These are phyloP conservation scores for Hemicordylus capensis DNA, from an alignment of 2,113 vertebrate genomes.

Conservation along the genomic window DNA sequence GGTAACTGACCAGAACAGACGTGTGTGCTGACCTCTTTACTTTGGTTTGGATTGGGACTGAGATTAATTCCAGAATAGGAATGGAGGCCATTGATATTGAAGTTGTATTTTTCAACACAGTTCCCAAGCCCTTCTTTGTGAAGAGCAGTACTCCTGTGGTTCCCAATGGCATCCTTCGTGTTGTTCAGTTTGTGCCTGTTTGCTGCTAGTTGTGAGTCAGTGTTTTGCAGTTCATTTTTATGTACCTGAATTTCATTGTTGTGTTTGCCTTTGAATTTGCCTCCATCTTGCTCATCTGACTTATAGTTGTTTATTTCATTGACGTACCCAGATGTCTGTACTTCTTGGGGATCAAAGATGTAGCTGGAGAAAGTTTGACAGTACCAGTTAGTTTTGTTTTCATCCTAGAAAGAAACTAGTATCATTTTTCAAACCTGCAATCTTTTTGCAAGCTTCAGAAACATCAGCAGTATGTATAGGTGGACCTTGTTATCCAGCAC, in stretches of 20 bases:
- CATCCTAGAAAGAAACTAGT: background rate
- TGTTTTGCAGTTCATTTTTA: conserved; percentile 38
- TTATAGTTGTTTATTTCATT: conserved; percentile 72
- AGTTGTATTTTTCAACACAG: conserved; percentile 7
- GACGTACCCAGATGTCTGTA: conserved; percentile 60
- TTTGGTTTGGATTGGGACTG: background rate
- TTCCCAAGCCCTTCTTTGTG: background rate
- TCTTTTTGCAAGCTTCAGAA: background rate
- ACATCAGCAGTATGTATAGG: background rate
- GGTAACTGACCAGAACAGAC: conserved; percentile 4
- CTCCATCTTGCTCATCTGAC: conserved; percentile 49
- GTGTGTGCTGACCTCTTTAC: conserved; percentile 17
- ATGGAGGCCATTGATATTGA: conserved; percentile 55
- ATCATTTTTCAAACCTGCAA: background rate
- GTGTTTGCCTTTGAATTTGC: conserved; percentile 54
- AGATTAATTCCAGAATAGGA: background rate
- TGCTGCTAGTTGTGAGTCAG: conserved; percentile 24
- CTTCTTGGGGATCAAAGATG: conserved; percentile 74
- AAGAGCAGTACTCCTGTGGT: background rate
- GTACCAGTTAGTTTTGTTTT: conserved; percentile 16
- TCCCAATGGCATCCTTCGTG: conserved; percentile 22
- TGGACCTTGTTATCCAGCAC: too few species aligned
- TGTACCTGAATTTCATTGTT: conserved; percentile 35
- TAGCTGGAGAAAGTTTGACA: conserved; percentile 68
- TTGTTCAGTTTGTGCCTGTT: conserved; percentile 4